These are phyloP conservation scores for Cynopterus brachyotis DNA, from an alignment of 2,113 vertebrate genomes.

Conservation along the genomic window DNA sequence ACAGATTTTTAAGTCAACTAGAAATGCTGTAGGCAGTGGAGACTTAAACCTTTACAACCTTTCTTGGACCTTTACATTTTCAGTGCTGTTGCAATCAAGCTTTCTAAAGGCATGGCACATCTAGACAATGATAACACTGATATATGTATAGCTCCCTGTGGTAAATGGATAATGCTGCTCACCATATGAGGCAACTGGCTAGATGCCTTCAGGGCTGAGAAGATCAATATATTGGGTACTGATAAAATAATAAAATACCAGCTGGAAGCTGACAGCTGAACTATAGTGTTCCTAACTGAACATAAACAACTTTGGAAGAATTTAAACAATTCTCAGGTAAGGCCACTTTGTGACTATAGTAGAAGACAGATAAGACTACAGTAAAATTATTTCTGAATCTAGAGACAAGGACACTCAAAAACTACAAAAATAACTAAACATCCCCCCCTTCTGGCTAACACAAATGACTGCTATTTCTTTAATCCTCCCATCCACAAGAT, in stretches of 20 bases:
- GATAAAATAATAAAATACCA: conserved; percentile 15
- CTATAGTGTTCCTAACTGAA: neutral
- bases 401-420: conserved; percentile 26
- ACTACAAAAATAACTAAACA: conserved; percentile 67
- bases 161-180: neutral
- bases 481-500: conserved; percentile 4
- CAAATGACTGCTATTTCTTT: conserved; percentile 53
- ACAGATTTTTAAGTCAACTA: conserved; percentile 1
- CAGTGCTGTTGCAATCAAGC: neutral
- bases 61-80: conserved; percentile 30
- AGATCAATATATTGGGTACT: neutral
- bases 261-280: conserved; percentile 7
- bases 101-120: conserved; percentile 7
- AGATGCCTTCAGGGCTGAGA: neutral
- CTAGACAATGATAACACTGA: neutral
- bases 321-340: conserved; percentile 29
- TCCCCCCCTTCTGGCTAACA: conserved; percentile 70
- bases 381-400: conserved; percentile 37
- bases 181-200: neutral
- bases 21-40: neutral
- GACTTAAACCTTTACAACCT: neutral
- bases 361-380: neutral
- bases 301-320: conserved; percentile 40
- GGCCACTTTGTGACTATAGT: neutral
- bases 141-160: neutral